phyloP scores from a whole-genome alignment of 2,888 invertebrate species.

The Gymnoscelis rufifasciata region DNA sequence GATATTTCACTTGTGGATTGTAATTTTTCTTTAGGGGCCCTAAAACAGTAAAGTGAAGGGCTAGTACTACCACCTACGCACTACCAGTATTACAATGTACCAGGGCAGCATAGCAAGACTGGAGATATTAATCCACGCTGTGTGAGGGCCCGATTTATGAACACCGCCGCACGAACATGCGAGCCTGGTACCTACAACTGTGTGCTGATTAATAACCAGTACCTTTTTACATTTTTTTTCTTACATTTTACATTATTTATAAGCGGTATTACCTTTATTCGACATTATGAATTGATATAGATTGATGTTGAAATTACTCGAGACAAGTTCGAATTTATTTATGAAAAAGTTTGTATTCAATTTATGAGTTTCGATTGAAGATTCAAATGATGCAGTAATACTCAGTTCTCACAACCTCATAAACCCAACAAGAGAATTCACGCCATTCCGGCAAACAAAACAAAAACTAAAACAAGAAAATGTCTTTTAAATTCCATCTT shows the following conservation, averaged over 20 bases:
- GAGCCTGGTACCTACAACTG: constrained; percentile 43
- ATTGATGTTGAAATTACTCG: too few relatives aligned
- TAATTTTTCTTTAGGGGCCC: too few relatives aligned
- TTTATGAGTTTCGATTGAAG: too few relatives aligned
- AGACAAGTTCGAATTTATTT: too few relatives aligned
- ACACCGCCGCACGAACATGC: constrained; percentile 54
- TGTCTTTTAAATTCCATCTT: constrained; percentile 26
- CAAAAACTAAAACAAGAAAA: constrained; percentile 3
- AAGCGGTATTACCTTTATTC: neutral
- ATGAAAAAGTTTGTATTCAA: too few relatives aligned
- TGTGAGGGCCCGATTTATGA: constrained; percentile 75
- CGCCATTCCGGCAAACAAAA: constrained; percentile 3
- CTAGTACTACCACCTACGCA: constrained; percentile 51
- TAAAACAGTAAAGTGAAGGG: neutral
- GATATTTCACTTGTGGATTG: too few relatives aligned
- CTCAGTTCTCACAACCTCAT: neutral
- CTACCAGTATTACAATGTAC: constrained; percentile 24
- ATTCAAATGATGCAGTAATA: too few relatives aligned
- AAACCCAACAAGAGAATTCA: constrained; percentile 2
- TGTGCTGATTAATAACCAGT: constrained; percentile 20
- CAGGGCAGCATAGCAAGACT: constrained; percentile 44
- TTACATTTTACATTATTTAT: neutral
- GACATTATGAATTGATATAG: too few relatives aligned
- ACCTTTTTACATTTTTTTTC: constrained; percentile 13
- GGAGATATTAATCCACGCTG: constrained; percentile 65